A percentile compares a stretch with the other conserved stretches of the same genome.
Evolutionary conservation across 2,113 vertebrate genomes (phyloP).

Genomic region (Eublepharis macularius): DNA sequence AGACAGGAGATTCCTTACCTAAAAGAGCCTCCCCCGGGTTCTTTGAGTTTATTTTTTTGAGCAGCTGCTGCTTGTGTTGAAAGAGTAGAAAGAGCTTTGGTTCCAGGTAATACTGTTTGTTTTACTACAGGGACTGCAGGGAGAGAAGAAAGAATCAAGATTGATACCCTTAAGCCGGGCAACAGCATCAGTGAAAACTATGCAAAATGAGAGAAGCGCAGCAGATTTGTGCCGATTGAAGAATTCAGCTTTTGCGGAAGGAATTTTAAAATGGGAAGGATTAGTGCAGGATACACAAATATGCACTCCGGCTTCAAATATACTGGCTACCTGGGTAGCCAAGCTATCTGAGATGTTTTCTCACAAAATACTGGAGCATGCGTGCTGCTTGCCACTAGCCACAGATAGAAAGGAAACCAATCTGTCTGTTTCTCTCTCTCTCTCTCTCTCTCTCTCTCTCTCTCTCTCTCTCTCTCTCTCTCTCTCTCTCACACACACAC

Average conservation of each 20-base stretch:
- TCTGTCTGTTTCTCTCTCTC: too few relatives aligned
- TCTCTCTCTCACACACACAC: too few relatives aligned
- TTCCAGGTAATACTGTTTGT: conserved; percentile 79
- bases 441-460: too few relatives aligned
- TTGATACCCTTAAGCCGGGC: conserved; percentile 6
- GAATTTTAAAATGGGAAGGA: not conserved
- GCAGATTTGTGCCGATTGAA: not conserved
- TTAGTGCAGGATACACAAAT: too few relatives aligned
- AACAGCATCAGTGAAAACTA: not conserved
- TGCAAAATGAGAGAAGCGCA: not conserved
- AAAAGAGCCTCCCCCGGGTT: conserved; percentile 90
- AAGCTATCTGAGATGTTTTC: not conserved
- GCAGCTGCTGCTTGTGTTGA: conserved; percentile 77
- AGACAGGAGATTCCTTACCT: conserved; percentile 77
- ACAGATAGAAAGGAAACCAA: too few relatives aligned
- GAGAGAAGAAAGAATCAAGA: conserved; percentile 18
- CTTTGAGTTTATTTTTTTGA: conserved; percentile 91
- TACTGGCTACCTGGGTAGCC: not conserved
- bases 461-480: too few relatives aligned
- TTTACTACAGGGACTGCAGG: conserved; percentile 85
- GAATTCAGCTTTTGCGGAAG: not conserved
- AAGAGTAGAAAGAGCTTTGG: conserved; percentile 79
- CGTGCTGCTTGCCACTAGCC: not conserved
- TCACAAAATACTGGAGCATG: not conserved
- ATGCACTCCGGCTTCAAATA: too few relatives aligned